A percentile compares a stretch with the other conserved stretches of the same genome.
phyloP scores from a whole-genome alignment of 2,113 vertebrate species.

The Rostratula benghalensis region DNA sequence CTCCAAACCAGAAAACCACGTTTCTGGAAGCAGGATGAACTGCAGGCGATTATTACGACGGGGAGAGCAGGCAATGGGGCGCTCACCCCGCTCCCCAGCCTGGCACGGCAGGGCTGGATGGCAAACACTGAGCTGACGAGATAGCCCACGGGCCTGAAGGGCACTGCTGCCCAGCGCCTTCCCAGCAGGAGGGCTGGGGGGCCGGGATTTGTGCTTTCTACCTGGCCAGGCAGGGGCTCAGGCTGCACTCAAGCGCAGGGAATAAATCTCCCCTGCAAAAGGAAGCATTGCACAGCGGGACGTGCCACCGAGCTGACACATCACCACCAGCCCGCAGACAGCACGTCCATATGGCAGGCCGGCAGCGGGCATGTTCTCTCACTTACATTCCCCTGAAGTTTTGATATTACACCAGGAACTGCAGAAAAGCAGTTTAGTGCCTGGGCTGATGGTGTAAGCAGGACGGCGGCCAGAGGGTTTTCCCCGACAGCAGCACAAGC shows the following conservation, averaged over 20 bases:
- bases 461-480: background rate
- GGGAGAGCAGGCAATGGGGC: background rate
- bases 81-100: background rate
- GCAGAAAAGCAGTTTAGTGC: background rate
- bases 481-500: background rate
- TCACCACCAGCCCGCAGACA: slow-evolving; percentile 9
- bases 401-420: background rate
- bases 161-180: background rate
- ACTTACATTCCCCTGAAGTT: background rate
- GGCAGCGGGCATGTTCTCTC: background rate
- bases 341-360: slow-evolving; percentile 23
- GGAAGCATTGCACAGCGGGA: background rate
- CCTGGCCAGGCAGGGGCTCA: background rate
- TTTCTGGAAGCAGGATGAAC: background rate
- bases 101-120: rapidly evolving
- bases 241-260: background rate
- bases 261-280: background rate
- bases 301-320: background rate
- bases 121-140: background rate
- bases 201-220: background rate
- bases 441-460: background rate
- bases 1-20: background rate
- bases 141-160: background rate
- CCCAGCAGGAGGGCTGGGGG: background rate
- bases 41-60: background rate